Conservation (phyloP, 2,113 vertebrate species). For the Ctenomys sociabilis region DNA sequence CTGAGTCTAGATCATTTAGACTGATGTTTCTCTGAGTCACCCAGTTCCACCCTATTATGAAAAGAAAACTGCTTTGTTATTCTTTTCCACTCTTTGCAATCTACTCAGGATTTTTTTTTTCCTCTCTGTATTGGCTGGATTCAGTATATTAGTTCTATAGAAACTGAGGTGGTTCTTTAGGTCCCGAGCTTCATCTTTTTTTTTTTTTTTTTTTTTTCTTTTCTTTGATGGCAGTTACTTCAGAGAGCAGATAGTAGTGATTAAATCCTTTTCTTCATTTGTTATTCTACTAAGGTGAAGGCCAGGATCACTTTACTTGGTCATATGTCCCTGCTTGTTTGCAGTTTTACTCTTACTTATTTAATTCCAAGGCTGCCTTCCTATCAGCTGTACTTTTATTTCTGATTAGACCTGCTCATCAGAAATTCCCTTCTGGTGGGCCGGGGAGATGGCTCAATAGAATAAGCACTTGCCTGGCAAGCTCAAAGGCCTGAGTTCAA, state of each 20-base stretch:
- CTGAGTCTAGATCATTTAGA: not conserved
- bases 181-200: not conserved
- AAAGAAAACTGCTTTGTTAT: constrained; percentile 37
- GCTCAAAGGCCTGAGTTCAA: too few species aligned
- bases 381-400: constrained; percentile 12
- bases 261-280: not conserved
- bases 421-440: constrained; percentile 5
- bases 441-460: too few species aligned
- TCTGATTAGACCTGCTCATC: constrained; percentile 39
- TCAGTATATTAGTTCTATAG: constrained; percentile 33
- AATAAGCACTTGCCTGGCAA: too few species aligned
- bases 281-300: constrained; percentile 43
- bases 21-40: not conserved
- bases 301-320: constrained; percentile 14
- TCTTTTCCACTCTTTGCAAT: not conserved
- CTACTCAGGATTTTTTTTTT: not conserved
- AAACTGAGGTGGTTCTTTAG: not conserved
- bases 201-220: not conserved
- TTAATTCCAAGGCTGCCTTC: not conserved
- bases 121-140: constrained; percentile 5
- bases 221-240: not conserved
- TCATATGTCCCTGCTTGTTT: not conserved
- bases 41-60: not conserved
- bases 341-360: not conserved
- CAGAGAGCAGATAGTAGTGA: not conserved